phyloP scores from a whole-genome alignment of 2,888 invertebrate species.

The Aelia acuminata region DNA sequence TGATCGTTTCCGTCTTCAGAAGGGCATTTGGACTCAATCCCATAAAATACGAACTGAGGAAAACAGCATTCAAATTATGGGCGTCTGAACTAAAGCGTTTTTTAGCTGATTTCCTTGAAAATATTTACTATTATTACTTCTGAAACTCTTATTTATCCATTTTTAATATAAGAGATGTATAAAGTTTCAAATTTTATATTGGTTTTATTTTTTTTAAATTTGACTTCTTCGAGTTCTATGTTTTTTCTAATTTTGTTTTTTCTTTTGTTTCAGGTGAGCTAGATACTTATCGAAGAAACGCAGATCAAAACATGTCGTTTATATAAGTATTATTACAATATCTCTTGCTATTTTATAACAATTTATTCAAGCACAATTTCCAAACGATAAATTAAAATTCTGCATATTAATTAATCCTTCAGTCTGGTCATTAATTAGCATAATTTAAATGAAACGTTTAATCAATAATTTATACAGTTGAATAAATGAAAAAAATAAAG shows the following conservation, averaged over 20 bases:
- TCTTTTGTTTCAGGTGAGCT: conserved; percentile 25
- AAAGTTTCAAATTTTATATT: too few relatives aligned
- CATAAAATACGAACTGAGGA: background rate
- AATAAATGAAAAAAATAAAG: background rate
- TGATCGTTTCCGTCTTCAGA: background rate
- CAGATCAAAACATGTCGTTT: background rate
- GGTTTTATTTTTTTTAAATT: too few relatives aligned
- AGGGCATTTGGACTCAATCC: background rate
- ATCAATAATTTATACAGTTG: background rate
- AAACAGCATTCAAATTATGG: background rate
- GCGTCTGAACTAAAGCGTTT: background rate
- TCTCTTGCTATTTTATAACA: background rate
- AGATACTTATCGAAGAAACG: background rate
- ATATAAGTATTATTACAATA: background rate
- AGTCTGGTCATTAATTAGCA: background rate
- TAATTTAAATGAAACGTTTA: background rate
- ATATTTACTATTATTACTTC: too few relatives aligned
- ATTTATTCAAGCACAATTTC: background rate
- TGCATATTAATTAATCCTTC: conserved; percentile 16
- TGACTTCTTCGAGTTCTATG: too few relatives aligned
- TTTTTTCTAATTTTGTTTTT: background rate
- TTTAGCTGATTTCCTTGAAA: background rate
- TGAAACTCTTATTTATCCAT: background rate
- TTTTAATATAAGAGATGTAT: too few relatives aligned
- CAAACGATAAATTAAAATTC: conserved; percentile 11